Conservation (phyloP, 2,888 invertebrate species). For the Perizoma flavofasciatum region DNA sequence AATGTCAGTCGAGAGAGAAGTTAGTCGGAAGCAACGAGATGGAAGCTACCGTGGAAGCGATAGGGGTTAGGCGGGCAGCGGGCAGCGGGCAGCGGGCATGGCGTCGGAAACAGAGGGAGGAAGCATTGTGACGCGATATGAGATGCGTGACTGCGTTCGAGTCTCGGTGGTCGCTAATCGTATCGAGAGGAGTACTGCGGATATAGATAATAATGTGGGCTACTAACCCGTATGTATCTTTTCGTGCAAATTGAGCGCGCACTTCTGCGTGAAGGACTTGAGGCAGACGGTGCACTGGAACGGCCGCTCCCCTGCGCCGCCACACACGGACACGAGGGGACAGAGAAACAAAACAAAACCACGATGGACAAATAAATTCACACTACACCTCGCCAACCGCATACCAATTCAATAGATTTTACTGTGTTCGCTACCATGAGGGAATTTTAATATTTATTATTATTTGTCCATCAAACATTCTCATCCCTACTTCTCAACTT, state of each 20-base stretch:
- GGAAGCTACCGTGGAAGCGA: conserved; percentile 72
- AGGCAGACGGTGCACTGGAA: conserved; percentile 86
- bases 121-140: conserved; percentile 79
- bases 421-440: conserved; percentile 67
- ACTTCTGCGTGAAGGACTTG: conserved; percentile 86
- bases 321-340: conserved; percentile 72
- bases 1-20: conserved; percentile 56
- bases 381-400: conserved; percentile 46
- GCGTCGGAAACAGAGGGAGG: conserved; percentile 77
- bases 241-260: conserved; percentile 86
- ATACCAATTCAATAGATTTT: conserved; percentile 41
- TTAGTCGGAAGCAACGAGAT: conserved; percentile 81
- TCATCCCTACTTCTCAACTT: conserved; percentile 69
- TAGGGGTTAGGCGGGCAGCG: conserved; percentile 74
- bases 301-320: conserved; percentile 84
- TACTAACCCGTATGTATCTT: conserved; percentile 86
- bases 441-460: conserved; percentile 63
- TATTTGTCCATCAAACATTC: conserved; percentile 82
- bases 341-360: conserved; percentile 84
- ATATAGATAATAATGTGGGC: conserved; percentile 76
- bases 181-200: conserved; percentile 68
- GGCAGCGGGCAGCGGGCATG: too few relatives aligned
- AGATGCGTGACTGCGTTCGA: conserved; percentile 65
- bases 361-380: conserved; percentile 81
- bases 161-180: conserved; percentile 66